Conservation (phyloP, 2,797 vertebrate species). For the Microcaecilia unicolor region DNA sequence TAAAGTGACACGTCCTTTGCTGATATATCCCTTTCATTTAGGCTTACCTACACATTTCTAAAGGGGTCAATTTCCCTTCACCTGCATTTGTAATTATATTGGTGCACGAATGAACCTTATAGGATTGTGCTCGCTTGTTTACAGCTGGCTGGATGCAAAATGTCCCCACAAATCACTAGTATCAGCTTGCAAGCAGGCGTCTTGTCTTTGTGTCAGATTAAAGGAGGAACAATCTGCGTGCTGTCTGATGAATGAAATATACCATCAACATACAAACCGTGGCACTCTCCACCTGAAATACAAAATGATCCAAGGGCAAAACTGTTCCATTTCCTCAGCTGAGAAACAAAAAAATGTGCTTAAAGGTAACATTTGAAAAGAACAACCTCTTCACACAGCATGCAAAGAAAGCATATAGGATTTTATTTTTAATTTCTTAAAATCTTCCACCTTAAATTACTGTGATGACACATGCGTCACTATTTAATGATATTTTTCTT, state of each 20-base stretch:
- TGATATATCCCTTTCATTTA: too few species aligned
- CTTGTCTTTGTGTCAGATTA: background rate
- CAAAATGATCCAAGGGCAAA: background rate
- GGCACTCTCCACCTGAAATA: background rate
- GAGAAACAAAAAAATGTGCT: background rate
- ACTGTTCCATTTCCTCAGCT: background rate
- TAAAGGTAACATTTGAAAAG: background rate
- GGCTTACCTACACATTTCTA: too few species aligned
- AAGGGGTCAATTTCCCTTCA: too few species aligned
- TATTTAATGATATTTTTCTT: background rate
- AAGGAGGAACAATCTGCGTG: background rate
- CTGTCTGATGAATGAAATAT: background rate
- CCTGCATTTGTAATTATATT: background rate
- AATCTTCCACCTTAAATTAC: background rate
- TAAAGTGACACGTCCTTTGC: too few species aligned
- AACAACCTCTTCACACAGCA: background rate
- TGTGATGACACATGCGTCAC: accelerated
- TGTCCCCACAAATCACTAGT: background rate
- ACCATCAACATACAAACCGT: background rate
- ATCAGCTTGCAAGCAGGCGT: background rate
- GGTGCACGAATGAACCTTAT: background rate
- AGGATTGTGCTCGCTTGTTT: background rate
- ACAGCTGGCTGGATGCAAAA: background rate
- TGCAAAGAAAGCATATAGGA: background rate
- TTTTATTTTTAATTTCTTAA: background rate